phyloP scores from a whole-genome alignment of 2,797 vertebrate genomes.

The Rhodeus uyekii region DNA sequence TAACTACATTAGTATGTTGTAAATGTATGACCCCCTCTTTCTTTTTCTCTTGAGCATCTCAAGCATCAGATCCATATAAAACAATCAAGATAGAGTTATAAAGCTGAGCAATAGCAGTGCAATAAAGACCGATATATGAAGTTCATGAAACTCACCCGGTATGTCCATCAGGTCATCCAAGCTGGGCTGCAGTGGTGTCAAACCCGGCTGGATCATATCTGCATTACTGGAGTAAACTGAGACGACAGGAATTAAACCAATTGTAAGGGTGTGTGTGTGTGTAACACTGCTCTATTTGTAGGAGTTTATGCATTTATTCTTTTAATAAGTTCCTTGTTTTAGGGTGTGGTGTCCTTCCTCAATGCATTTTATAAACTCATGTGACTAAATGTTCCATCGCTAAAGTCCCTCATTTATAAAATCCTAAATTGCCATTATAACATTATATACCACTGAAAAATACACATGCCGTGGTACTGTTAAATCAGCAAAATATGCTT shows the following conservation, averaged over 20 bases:
- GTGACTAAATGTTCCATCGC: constrained; percentile 16
- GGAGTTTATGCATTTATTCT: constrained; percentile 3
- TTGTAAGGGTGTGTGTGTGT: neutral
- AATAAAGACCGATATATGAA: neutral
- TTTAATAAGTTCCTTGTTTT: constrained; percentile 60
- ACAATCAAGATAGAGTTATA: neutral
- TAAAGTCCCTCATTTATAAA: neutral
- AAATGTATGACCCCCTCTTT: neutral
- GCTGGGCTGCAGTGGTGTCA: constrained; percentile 92
- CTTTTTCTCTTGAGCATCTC: neutral
- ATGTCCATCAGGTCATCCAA: constrained; percentile 97
- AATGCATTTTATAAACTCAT: constrained; percentile 34
- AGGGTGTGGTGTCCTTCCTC: constrained; percentile 48
- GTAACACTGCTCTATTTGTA: neutral
- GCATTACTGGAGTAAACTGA: constrained; percentile 90
- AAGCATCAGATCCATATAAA: neutral
- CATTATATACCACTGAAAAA: neutral
- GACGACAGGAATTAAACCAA: neutral
- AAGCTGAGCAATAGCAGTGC: neutral
- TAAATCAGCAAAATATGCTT: neutral
- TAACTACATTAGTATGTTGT: no score
- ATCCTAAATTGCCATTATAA: neutral
- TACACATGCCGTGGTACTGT: neutral
- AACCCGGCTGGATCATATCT: constrained; percentile 95
- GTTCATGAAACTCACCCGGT: constrained; percentile 78